Base-by-base conservation (phyloP, 2,888 invertebrate species). In the Heliconius cydno region DNA sequence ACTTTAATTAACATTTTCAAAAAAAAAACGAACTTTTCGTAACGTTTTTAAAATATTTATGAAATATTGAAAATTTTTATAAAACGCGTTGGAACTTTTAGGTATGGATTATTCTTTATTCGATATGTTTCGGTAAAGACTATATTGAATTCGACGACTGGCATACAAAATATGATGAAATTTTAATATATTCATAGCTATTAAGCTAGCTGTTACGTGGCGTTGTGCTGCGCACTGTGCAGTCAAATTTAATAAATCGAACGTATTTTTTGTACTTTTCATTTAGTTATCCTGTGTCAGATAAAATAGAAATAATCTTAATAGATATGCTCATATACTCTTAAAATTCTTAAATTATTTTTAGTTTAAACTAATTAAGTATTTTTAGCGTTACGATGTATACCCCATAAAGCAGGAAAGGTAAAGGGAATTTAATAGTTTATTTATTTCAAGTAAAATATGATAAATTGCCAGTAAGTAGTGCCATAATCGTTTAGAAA, bases 111-210 rank as follows among this genome's bases (percentile, higher is more conserved):
- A 34, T 38, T 38, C 34, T 73, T 60, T 52, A 71, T 71, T n/a
- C 57, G 6, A 5, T n/a, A 34, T 73, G 22, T 73, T 73, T 38
- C 60, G 38, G 25, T 60, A 38, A 71, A 10, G 60, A 60, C 34
- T 38, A 60, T 60, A 73, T 73, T 73, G n/a, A 73, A 73, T 73
- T 30, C 72, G 34, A 38, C 15, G 73, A 34, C 73, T 15, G 25
- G 22, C n/a, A 6, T 34, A 73, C 22, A 60, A 60, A n/a, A 60
- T 73, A 60, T 73, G 73, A 38, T 60, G 60, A 60, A 73, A 73
- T 60, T 73, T 73, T n/a, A 73, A 73, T 38, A 34, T 73, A 73
- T 73, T 60, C 73, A 73, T 73, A 57, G 57, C 73, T 73, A 38
- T 73, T 57, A 60, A 73, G 73, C 73, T 34, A 57, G 72, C 73